Evolutionary conservation across 2,797 vertebrate genomes (phyloP).

Genomic region (Clarias pachynema): DNA sequence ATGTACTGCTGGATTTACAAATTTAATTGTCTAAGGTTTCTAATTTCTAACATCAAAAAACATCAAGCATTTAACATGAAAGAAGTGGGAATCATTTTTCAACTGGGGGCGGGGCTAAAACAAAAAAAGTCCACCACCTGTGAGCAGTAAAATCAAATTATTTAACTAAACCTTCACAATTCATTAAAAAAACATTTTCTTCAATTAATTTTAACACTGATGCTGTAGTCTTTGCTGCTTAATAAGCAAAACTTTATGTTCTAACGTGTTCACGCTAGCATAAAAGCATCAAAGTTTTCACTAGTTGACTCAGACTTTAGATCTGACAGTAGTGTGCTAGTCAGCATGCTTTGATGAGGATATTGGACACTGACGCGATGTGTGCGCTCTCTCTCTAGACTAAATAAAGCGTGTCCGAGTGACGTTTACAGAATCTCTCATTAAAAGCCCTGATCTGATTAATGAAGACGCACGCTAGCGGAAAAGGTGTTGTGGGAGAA

Average conservation of each 20-base stretch:
- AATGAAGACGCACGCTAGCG: slow-evolving; percentile 68
- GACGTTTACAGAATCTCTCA: slow-evolving; percentile 60
- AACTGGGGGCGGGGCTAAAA: not conserved
- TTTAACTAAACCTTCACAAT: not conserved
- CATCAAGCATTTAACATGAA: too few relatives aligned
- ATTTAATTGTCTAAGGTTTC: not conserved
- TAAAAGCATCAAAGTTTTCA: not conserved
- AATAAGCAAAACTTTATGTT: not conserved
- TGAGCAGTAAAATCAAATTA: not conserved
- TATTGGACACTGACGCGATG: slow-evolving; percentile 31
- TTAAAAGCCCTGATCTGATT: slow-evolving; percentile 71
- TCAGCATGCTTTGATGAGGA: not conserved
- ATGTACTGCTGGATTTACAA: not conserved
- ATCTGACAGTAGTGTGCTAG: not conserved
- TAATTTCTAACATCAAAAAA: not conserved
- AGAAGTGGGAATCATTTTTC: not conserved
- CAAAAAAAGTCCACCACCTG: not conserved
- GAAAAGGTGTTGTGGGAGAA: slow-evolving; percentile 67
- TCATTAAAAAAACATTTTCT: not conserved
- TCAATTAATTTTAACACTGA: not conserved
- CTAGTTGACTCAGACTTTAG: not conserved
- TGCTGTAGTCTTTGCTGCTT: too few relatives aligned
- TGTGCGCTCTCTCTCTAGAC: slow-evolving; percentile 10
- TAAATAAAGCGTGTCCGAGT: slow-evolving; percentile 45
- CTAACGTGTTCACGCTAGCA: not conserved